Percentiles rank a stretch among this genome's conserved stretches.
phyloP scores from a whole-genome alignment of 2,888 invertebrate genomes.

The Apamea epomidion region DNA sequence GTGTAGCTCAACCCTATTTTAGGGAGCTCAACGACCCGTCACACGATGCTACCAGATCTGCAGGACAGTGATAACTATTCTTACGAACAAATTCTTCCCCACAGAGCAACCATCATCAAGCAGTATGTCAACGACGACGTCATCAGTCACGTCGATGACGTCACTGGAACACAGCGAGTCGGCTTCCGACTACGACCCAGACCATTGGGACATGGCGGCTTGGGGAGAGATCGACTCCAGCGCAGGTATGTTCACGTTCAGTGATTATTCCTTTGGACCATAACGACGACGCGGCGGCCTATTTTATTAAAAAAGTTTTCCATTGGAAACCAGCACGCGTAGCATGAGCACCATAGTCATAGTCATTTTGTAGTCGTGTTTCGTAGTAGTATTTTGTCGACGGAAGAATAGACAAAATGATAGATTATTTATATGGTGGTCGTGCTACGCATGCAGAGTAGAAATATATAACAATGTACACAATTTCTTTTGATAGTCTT shows the following conservation, averaged over 20 bases:
- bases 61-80: no score
- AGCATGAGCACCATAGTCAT: no score
- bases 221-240: constrained; percentile 98
- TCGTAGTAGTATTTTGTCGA: no score
- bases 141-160: constrained; percentile 97
- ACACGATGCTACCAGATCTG: no score
- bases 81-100: not conserved
- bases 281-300: not conserved
- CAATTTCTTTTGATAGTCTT: not conserved
- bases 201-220: constrained; percentile 96
- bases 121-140: constrained; percentile 96
- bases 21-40: no score
- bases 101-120: constrained; percentile 97
- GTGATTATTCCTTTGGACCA: not conserved
- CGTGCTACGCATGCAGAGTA: no score
- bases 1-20: no score
- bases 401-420: no score
- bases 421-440: no score
- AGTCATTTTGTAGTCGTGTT: no score
- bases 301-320: not conserved
- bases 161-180: constrained; percentile 96
- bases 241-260: constrained; percentile 73
- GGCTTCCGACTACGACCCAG: constrained; percentile 96
- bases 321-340: no score
- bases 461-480: not conserved